Evolutionary conservation across 2,113 vertebrate genomes (phyloP).

Genomic region (Acanthochromis polyacanthus): DNA sequence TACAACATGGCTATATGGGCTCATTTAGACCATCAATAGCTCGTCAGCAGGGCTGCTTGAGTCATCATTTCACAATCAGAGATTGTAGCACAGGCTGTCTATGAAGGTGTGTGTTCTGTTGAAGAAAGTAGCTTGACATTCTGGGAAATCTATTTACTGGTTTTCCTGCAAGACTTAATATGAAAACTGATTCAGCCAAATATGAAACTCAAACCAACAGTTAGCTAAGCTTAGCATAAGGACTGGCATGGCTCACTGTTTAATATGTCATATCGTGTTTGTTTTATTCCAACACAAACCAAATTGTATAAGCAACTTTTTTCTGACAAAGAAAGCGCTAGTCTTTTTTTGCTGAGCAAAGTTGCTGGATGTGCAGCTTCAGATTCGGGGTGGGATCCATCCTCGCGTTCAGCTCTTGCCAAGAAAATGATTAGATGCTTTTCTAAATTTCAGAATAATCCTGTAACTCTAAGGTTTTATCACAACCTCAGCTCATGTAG

Average conservation of each 20-base stretch:
- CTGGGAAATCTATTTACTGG: neutral
- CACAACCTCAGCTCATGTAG: no score
- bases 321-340: no score
- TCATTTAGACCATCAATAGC: conserved; percentile 61
- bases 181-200: neutral
- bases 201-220: neutral
- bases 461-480: no score
- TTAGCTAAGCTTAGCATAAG: neutral
- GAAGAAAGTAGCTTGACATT: neutral
- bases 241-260: neutral
- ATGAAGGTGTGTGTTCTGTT: neutral
- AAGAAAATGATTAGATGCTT: no score
- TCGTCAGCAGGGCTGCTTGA: conserved; percentile 30
- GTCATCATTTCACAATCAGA: conserved; percentile 28
- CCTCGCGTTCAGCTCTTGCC: no score
- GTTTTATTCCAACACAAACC: neutral
- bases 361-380: no score
- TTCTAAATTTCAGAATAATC: no score
- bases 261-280: neutral
- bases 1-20: conserved; percentile 43
- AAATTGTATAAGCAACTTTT: no score
- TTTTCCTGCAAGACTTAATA: neutral
- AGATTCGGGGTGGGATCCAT: no score
- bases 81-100: neutral
- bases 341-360: no score